phyloP scores from a whole-genome alignment of 2,797 vertebrate species.

The Ctenochaetus hawaiiensis region DNA sequence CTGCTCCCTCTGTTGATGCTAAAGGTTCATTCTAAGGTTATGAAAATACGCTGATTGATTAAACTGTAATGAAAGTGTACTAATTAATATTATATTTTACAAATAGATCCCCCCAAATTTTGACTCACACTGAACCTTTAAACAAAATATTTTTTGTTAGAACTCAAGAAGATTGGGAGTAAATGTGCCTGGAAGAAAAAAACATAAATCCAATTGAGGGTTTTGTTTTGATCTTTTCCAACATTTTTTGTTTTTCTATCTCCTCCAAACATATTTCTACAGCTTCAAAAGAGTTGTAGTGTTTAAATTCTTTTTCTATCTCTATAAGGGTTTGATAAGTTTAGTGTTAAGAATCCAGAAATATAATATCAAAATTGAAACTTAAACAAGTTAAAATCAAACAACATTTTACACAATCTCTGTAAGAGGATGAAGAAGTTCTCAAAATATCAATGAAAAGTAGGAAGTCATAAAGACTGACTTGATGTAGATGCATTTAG shows the following conservation, averaged over 20 bases:
- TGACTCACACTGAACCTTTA: no score
- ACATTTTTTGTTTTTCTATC: not conserved
- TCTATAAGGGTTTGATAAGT: slow-evolving; percentile 1
- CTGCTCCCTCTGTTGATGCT: no score
- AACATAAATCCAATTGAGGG: not conserved
- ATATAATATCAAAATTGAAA: no score
- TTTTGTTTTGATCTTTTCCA: not conserved
- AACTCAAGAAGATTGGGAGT: not conserved
- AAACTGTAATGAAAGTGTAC: no score
- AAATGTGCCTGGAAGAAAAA: not conserved
- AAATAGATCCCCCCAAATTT: no score
- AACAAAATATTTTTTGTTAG: not conserved
- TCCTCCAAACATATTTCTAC: not conserved
- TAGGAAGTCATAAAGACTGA: not conserved
- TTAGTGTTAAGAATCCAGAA: not conserved
- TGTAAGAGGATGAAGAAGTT: not conserved
- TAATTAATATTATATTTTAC: no score
- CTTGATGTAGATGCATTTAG: not conserved
- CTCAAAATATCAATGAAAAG: not conserved
- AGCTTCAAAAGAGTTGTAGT: not conserved
- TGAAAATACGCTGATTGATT: no score
- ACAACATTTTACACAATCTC: not conserved
- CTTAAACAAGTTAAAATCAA: not conserved
- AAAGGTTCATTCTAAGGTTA: no score
- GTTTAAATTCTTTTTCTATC: slow-evolving; percentile 3